phyloP scores from a whole-genome alignment of 2,888 invertebrate species.

The Zeuzera pyrina region DNA sequence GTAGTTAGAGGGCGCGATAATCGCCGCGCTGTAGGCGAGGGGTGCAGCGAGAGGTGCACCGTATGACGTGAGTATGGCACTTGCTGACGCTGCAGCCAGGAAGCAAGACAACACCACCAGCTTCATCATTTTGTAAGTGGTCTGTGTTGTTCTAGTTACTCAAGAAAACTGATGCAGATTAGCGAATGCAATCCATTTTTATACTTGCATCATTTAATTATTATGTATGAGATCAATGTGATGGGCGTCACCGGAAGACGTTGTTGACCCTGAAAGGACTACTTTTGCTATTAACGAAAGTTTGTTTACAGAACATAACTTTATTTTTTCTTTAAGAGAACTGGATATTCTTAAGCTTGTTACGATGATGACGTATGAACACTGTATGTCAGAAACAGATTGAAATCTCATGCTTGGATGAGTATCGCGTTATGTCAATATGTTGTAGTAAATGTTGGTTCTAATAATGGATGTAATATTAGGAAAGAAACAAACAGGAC shows the following conservation, averaged over 20 bases:
- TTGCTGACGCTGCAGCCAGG: conserved; percentile 69
- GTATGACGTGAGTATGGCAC: too few relatives aligned
- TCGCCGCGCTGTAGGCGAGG: conserved; percentile 26
- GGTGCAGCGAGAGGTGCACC: conserved; percentile 21
- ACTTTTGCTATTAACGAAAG: conserved; percentile 36
- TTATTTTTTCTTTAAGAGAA: too few relatives aligned
- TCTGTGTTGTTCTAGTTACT: conserved; percentile 51
- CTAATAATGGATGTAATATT: too few relatives aligned
- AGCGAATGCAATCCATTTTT: conserved; percentile 28
- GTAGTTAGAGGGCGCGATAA: conserved; percentile 38
- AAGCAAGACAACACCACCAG: conserved; percentile 77
- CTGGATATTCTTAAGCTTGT: too few relatives aligned
- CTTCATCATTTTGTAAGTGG: conserved; percentile 62
- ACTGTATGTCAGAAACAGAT: too few relatives aligned
- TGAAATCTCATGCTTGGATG: too few relatives aligned
- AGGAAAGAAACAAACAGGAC: too few relatives aligned
- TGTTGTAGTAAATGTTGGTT: too few relatives aligned
- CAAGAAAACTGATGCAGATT: conserved; percentile 46
- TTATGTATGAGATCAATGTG: conserved; percentile 23
- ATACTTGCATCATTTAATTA: conserved; percentile 33
- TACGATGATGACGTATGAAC: too few relatives aligned
- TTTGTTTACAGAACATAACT: not conserved
- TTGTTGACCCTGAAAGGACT: conserved; percentile 42
- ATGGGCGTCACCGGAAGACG: conserved; percentile 41
- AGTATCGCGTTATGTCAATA: too few relatives aligned